phyloP scores from a whole-genome alignment of 1,140 invertebrate genomes.

The Trichonephila clavipes region DNA sequence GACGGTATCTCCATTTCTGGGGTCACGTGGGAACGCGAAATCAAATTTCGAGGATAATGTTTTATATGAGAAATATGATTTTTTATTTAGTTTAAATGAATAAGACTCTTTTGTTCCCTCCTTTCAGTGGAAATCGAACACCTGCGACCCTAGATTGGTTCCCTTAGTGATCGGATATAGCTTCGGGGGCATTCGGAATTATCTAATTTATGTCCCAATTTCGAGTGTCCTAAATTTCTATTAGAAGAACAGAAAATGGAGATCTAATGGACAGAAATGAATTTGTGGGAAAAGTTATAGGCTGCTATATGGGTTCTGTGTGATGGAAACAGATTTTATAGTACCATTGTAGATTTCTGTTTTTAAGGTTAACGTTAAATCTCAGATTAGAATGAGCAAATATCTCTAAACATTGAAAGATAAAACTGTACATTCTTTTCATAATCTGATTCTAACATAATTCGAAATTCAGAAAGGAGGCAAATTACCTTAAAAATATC shows the following conservation, averaged over 20 bases:
- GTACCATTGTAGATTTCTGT: no score
- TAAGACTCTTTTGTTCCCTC: not conserved
- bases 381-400: no score
- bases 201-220: conserved; percentile 22
- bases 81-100: conserved; percentile 43
- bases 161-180: not conserved
- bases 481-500: no score
- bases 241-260: not conserved
- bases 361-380: no score
- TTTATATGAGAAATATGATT: conserved; percentile 38
- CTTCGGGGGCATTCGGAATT: not conserved
- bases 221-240: not conserved
- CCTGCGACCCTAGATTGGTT: not conserved
- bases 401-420: no score
- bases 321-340: no score
- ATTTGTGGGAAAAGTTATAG: not conserved
- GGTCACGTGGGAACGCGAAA: conserved; percentile 64
- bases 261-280: not conserved
- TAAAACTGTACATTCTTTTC: no score
- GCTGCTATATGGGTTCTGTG: no score
- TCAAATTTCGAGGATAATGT: conserved; percentile 38
- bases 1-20: conserved; percentile 24
- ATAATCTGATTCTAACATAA: no score
- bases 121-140: not conserved
- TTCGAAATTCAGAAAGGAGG: no score